Base-by-base conservation (phyloP, 2,113 vertebrate genomes). In the Sphyrna mokarran region DNA sequence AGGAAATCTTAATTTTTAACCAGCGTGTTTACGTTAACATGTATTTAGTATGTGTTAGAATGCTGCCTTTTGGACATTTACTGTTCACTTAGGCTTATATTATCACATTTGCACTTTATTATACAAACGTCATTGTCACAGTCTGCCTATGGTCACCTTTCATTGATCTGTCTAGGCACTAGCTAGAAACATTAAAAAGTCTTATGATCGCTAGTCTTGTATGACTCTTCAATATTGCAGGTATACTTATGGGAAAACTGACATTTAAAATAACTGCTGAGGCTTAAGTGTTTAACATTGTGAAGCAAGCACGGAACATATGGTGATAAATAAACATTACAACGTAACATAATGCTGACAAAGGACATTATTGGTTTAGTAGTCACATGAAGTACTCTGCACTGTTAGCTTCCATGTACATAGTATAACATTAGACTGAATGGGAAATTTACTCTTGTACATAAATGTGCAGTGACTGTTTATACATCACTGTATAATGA, bases 321-420 rank as follows among this genome's bases (percentile, higher is more conserved):
- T 89, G 86, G 86, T 89, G 86, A 33, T 63, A 16, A 91, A 91
- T 91, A 91, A 91, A 63, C 89, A 91, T 61, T 91, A 33, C 13
- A 18, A n/a, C 9, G 33, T 63, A n/a, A 91, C 58, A 63, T 33
- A 61, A 33, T 91, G 89, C 58, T 63, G 58, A 91, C 89, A 63
- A 37, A n/a, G 26, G 58, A 90, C 58, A 14, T 90, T 90, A n/a
- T 63, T 90, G 23, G 87, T n/a, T 91, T 63, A 91, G 54, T 91
- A 16, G 29, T 20, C 11, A 2, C 14, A 54, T 18, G 89, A 63
- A 63, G 58, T 91, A 63, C 29, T 63, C 89, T 91, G 58, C 87
- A n/a, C 58, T 91, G 2, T n/a, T 37, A 63, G 29, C 11, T 91
- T 91, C 58, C 54, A n/a, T 16, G 29, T 37, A 91, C 58, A 80